Percentiles rank a stretch among this genome's conserved stretches.
phyloP scores from a whole-genome alignment of 2,888 invertebrate species.

The Diploptera punctata region DNA sequence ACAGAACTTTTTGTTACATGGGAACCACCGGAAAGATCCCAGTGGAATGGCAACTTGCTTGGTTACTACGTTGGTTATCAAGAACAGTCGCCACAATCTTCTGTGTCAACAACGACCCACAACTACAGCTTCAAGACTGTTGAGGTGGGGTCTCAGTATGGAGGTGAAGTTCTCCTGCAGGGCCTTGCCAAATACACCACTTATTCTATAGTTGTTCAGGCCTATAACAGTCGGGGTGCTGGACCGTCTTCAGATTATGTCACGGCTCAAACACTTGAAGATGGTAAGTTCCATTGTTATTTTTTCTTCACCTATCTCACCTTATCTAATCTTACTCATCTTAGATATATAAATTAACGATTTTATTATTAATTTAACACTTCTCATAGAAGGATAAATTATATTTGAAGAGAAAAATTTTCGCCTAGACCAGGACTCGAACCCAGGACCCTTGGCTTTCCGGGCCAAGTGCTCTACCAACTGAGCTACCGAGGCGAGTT shows the following conservation, averaged over 20 bases:
- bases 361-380: too few relatives aligned
- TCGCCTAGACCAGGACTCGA: too few relatives aligned
- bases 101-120: constrained; percentile 38
- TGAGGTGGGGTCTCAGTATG: constrained; percentile 70
- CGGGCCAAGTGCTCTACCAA: too few relatives aligned
- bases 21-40: constrained; percentile 85
- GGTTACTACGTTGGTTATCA: constrained; percentile 90
- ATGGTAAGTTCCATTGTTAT: constrained; percentile 63
- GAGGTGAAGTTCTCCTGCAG: constrained; percentile 70
- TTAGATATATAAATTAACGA: too few relatives aligned
- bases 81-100: constrained; percentile 57
- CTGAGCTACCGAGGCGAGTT: too few relatives aligned
- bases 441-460: too few relatives aligned
- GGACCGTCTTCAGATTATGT: constrained; percentile 85
- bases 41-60: constrained; percentile 87
- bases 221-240: constrained; percentile 85
- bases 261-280: constrained; percentile 81
- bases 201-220: constrained; percentile 84
- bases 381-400: too few relatives aligned
- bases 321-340: too few relatives aligned
- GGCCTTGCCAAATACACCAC: constrained; percentile 80
- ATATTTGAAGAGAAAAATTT: too few relatives aligned
- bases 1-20: constrained; percentile 84
- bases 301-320: too few relatives aligned
- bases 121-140: constrained; percentile 77